Base-by-base conservation (phyloP, 2,888 invertebrate species). In the Lepidochitona cinerea region DNA sequence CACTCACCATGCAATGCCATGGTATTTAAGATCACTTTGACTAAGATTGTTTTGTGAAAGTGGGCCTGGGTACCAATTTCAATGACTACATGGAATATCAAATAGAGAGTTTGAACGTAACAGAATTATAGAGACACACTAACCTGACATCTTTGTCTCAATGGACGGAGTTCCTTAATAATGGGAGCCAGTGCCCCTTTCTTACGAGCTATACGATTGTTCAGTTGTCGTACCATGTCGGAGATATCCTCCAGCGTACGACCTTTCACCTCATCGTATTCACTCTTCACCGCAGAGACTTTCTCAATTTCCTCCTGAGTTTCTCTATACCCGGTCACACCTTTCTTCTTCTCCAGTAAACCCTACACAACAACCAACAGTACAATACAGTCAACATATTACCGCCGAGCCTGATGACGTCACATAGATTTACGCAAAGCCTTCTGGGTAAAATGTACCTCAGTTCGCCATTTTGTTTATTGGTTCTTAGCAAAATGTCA, bases 151-250 rank as follows among this genome's bases (percentile, higher is more conserved):
- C 93, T 93, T 79, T 94, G 93, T 80, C 95, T 92, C 70, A 95
- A 90, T 1, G 93, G 93, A 84, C 94, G 93, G 70, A 95, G 91
- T 79, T 93, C 93, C 85, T 92, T 92, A 36, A 93, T 91, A 37
- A 93, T 87, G 1, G 93, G 93, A 0, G 93, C 92, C 64, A 93
- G 86, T 82, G 93, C 93, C 49, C 93, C 93, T 76, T 94, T 94
- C 88, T 94, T 93, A 70, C 93, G 92, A 3, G 93, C 93, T 72
- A 95, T 92, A 91, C 93, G 90, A 32, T 89, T 84, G 84, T 92
- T 92, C 29, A 93, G 88, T 72, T 92, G 88, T 70, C 89, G 87
- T 9, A 92, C 92, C 88, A 92, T 91, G 37, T 89, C 87, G 0
- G 92, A 92, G 88, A 93, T 92, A 82, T 92, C 92, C 75, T 92